Percentiles rank a stretch among this genome's conserved stretches.
phyloP scores from a whole-genome alignment of 1,140 invertebrate genomes.

The Chymomyza costata region DNA sequence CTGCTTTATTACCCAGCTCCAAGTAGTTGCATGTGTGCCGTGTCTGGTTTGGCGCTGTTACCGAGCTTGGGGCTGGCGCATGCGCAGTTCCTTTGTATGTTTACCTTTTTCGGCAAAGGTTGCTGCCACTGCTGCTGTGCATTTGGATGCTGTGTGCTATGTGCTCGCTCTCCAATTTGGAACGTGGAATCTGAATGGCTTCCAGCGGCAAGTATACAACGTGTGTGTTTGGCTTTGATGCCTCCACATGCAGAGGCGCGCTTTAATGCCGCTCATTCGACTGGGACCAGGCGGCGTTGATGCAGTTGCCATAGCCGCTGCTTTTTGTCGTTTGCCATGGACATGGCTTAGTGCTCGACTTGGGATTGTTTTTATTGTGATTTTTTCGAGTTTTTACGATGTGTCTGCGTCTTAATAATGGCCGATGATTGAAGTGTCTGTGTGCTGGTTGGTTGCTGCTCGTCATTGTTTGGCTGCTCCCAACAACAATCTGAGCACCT shows the following conservation, averaged over 20 bases:
- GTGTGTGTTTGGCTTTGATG: slow-evolving; percentile 25
- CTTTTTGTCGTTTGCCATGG: slow-evolving; percentile 20
- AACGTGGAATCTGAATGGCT: slow-evolving; percentile 18
- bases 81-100: slow-evolving; percentile 41
- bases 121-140: too few species aligned
- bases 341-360: slow-evolving; percentile 7
- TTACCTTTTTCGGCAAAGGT: slow-evolving; percentile 33
- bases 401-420: slow-evolving; percentile 30
- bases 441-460: too few species aligned
- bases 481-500: slow-evolving; percentile 16
- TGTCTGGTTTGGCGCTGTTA: too few species aligned
- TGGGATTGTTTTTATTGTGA: slow-evolving; percentile 46
- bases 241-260: slow-evolving; percentile 51
- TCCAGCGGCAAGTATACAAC: slow-evolving; percentile 20
- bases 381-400: slow-evolving; percentile 46
- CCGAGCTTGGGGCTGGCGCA: slow-evolving; percentile 38
- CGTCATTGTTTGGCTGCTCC: too few species aligned
- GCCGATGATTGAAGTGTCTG: slow-evolving; percentile 11
- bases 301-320: slow-evolving; percentile 38
- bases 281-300: slow-evolving; percentile 55
- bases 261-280: slow-evolving; percentile 49
- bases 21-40: too few species aligned
- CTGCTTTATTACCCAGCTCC: slow-evolving; percentile 9
- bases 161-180: slow-evolving; percentile 21
- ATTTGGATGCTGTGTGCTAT: slow-evolving; percentile 40